Base-by-base conservation (phyloP, 1,140 invertebrate species). In the Branchinecta lynchi region DNA sequence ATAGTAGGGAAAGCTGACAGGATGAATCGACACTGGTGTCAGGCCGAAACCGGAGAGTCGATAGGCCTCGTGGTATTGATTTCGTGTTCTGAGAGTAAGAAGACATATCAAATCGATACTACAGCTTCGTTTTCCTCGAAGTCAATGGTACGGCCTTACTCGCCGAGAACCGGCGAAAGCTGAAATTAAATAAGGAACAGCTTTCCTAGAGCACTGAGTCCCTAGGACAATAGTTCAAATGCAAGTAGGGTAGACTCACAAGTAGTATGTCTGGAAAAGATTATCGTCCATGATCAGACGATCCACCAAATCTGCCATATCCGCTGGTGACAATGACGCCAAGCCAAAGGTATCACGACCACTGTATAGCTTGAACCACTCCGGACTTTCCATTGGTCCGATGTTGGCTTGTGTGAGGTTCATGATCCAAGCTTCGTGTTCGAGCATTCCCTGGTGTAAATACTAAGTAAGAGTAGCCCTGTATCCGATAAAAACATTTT, bases 321-420 rank as follows among this genome's bases (percentile, higher is more conserved):
- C 78, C 45, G 71, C 43, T 45, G 76, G 74, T 43, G 78, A 72
- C 12, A 82, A 74, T 71, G 78, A 74, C 2, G 74, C 15, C 21
- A 88, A 72, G 15, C 78, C 79, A 74, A 84, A 89, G 65, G 81
- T 82, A 60, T 85, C 81, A 73, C 80, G 84, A 70, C 89, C 86
- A 8, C 84, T 82, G 74, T 89, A 90, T 7, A 86, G 80, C 75
- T 84, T 80, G 68, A 81, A 84, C 87, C 88, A 89, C 32, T 78
- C 74, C 0, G 87, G 87, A 67, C 75, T 73, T 71, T 78, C 69
- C 9, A 79, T 72, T 0, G 82, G 80, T 0, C 77, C 77, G 7
- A 74, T 44, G 75, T 92, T 92, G 0, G 89, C 89, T 77, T 83
- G 79, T 0, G 86, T 89, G 3, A 92, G 74, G 77, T 93, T 89